Conservation (phyloP, 1,140 invertebrate genomes). For the Grapholita molesta region DNA sequence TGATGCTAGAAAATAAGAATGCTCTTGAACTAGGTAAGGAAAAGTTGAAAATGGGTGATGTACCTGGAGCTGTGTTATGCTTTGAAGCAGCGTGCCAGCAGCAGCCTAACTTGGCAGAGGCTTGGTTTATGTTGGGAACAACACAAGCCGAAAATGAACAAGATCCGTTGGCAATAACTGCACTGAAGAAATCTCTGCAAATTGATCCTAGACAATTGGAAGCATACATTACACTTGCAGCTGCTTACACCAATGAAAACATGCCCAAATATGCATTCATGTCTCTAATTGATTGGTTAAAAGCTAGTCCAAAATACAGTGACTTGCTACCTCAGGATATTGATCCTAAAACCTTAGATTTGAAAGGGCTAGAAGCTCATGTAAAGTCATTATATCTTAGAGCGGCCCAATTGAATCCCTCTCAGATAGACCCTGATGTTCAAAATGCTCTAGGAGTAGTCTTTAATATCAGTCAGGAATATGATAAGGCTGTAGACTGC, state of each 20-base stretch:
- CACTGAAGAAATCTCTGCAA: conserved; percentile 90
- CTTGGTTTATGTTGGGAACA: conserved; percentile 90
- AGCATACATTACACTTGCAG: conserved; percentile 94
- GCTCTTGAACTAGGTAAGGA: conserved; percentile 92
- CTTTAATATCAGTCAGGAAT: conserved; percentile 96
- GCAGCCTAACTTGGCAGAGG: conserved; percentile 87
- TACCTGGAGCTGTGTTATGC: conserved; percentile 96
- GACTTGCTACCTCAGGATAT: conserved; percentile 82
- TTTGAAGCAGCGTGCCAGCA: conserved; percentile 97
- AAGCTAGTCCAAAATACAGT: conserved; percentile 90
- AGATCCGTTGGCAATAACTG: conserved; percentile 93
- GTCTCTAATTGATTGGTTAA: conserved; percentile 90
- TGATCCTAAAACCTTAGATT: conserved; percentile 53
- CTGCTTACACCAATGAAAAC: conserved; percentile 97
- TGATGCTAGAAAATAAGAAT: conserved; percentile 88
- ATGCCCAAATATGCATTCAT: conserved; percentile 86
- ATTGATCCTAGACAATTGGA: conserved; percentile 89
- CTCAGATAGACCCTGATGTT: conserved; percentile 93
- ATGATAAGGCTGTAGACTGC: conserved; percentile 97
- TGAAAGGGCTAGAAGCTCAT: conserved; percentile 66
- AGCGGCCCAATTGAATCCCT: conserved; percentile 89
- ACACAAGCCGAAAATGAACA: conserved; percentile 94
- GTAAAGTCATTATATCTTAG: conserved; percentile 91
- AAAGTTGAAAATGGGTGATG: conserved; percentile 90
- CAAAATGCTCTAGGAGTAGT: conserved; percentile 97